A percentile compares a stretch with the other conserved stretches of the same genome.
These are phyloP conservation scores for Habroteleia sp. DNA, from an alignment of 2,888 invertebrate species.

Conservation along the genomic window DNA sequence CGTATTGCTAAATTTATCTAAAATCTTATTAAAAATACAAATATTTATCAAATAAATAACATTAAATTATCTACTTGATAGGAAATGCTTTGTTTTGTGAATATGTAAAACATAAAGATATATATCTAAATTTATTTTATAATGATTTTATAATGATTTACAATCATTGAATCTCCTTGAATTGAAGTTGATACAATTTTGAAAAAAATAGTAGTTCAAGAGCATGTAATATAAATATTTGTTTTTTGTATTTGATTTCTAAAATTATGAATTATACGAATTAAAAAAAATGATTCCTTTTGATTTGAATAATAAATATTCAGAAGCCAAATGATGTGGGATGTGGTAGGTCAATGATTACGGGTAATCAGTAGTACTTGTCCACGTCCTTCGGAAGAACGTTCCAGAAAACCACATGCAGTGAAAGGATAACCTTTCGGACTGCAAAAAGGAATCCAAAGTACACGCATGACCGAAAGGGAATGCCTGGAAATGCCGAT, in stretches of 20 bases:
- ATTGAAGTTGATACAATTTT: too few relatives aligned
- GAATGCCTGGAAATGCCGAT: constrained; percentile 54
- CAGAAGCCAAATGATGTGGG: constrained; percentile 11
- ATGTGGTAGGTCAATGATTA: constrained; percentile 43
- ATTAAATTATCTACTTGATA: too few relatives aligned
- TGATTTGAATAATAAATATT: background rate
- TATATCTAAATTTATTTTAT: too few relatives aligned
- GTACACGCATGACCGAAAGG: constrained; percentile 56
- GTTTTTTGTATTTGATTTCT: too few relatives aligned
- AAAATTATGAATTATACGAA: too few relatives aligned
- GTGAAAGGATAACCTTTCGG: constrained; percentile 62
- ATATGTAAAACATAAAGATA: too few relatives aligned
- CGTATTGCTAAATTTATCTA: constrained; percentile 16
- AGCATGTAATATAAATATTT: too few relatives aligned
- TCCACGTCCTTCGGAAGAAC: constrained; percentile 57
- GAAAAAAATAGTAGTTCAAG: too few relatives aligned
- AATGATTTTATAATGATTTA: too few relatives aligned
- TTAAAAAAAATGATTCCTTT: background rate
- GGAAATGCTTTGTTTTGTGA: background rate
- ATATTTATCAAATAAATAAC: background rate
- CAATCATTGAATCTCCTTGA: too few relatives aligned
- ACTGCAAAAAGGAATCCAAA: constrained; percentile 55
- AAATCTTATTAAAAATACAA: background rate
- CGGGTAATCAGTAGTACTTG: constrained; percentile 38
- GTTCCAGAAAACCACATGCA: constrained; percentile 57